These are phyloP conservation scores for Homalodisca vitripennis DNA, from an alignment of 1,140 invertebrate species.

Conservation along the genomic window DNA sequence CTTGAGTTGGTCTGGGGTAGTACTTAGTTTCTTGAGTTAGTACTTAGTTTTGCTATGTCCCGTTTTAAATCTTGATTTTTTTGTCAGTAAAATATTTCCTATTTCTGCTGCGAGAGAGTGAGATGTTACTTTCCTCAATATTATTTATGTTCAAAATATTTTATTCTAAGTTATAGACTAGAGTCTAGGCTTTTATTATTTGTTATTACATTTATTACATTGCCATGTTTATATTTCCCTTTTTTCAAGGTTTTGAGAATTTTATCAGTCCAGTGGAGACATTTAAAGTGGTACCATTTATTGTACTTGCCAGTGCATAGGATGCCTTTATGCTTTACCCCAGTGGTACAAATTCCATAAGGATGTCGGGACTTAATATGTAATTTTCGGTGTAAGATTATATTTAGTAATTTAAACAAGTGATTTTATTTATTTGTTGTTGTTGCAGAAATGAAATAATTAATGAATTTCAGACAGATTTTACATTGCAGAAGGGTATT, in stretches of 20 bases:
- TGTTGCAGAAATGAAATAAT: no score
- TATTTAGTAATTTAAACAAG: no score
- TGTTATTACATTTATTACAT: background rate
- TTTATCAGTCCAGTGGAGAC: background rate
- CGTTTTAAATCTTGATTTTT: background rate
- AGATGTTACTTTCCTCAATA: background rate
- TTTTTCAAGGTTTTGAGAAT: background rate
- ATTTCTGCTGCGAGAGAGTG: background rate
- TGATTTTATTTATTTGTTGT: no score
- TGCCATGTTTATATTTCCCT: background rate
- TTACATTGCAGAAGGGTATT: no score
- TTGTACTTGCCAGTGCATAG: background rate
- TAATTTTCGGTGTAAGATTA: no score
- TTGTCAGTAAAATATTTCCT: background rate
- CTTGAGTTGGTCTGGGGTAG: background rate
- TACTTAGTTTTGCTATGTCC: background rate
- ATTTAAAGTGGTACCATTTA: conserved; percentile 5
- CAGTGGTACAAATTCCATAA: background rate
- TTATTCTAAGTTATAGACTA: background rate
- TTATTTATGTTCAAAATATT: background rate
- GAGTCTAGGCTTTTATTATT: background rate
- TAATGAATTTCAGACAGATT: no score
- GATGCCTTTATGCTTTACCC: conserved; percentile 2
- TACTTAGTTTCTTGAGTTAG: no score
- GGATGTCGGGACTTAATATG: background rate